Percentiles rank a stretch among this genome's conserved stretches.
These are phyloP conservation scores for Porites lobata DNA, from an alignment of 92 coral and sea anemone genomes.

Conservation along the genomic window DNA sequence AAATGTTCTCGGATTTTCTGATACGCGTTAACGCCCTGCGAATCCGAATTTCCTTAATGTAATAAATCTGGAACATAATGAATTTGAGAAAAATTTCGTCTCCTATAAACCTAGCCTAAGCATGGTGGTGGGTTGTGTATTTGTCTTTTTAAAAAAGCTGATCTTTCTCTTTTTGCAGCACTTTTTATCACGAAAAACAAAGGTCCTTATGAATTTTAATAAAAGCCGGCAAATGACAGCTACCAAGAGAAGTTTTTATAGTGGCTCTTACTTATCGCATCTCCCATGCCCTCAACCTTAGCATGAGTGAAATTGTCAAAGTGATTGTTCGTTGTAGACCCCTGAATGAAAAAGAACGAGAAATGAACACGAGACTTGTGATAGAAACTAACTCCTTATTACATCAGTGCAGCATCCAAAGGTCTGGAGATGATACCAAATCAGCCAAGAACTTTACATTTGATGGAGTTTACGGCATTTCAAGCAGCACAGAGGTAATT, in stretches of 20 bases:
- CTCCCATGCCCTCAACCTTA: too few species aligned
- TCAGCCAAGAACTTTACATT: conserved; percentile 74
- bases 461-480: conserved; percentile 85
- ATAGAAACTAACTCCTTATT: conserved; percentile 69
- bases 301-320: conserved; percentile 79
- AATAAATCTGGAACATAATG: too few species aligned
- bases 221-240: neutral
- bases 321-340: conserved; percentile 94
- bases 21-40: too few species aligned
- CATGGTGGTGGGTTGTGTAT: too few species aligned
- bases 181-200: neutral
- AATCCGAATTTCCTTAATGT: too few species aligned
- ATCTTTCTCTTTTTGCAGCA: neutral
- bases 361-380: conserved; percentile 74
- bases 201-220: too few species aligned
- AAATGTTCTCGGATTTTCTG: too few species aligned
- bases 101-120: too few species aligned
- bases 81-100: too few species aligned
- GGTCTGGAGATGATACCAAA: conserved; percentile 48
- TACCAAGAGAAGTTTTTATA: too few species aligned
- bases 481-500: conserved; percentile 78
- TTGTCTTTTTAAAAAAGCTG: too few species aligned
- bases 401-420: conserved; percentile 77
- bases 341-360: conserved; percentile 71
- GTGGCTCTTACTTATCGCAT: too few species aligned